Evolutionary conservation across 2,888 invertebrate genomes (phyloP).

Genomic region (Drosophila kambysellisi): DNA sequence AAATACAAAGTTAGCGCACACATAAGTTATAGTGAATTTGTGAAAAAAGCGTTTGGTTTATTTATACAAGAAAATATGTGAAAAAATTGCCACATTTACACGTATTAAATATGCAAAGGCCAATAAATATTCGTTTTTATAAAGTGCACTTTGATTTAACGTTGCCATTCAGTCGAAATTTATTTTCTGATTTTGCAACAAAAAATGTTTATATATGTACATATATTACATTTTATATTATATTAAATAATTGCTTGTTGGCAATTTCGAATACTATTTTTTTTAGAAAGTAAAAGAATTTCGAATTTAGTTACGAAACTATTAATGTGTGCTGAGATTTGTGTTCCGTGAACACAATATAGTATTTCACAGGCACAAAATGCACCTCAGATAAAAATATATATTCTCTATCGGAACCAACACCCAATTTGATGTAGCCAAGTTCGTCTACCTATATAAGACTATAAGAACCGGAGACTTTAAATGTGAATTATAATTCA

Average conservation of each 20-base stretch:
- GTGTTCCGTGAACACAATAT: background rate
- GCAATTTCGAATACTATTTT: background rate
- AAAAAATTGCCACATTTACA: conserved; percentile 17
- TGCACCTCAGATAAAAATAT: background rate
- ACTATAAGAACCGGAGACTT: too few species aligned
- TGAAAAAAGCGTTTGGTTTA: conserved; percentile 35
- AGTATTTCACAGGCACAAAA: background rate
- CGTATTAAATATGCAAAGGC: conserved; percentile 21
- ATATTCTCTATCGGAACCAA: background rate
- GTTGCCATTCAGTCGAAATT: background rate
- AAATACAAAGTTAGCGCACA: conserved; percentile 31
- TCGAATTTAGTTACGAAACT: too few species aligned
- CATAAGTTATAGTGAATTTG: conserved; percentile 16
- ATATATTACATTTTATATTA: background rate
- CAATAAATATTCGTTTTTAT: conserved; percentile 26
- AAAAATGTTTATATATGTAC: background rate
- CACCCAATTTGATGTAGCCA: too few species aligned
- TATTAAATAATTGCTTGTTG: background rate
- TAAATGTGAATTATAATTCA: too few species aligned
- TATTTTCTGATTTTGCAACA: conserved; percentile 5
- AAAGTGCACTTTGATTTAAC: conserved; percentile 21
- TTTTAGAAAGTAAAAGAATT: background rate
- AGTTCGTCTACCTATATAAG: too few species aligned
- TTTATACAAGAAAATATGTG: conserved; percentile 27
- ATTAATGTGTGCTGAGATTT: background rate